Conservation (phyloP, 2,797 vertebrate species). For the Lindbergichthys nudifrons region DNA sequence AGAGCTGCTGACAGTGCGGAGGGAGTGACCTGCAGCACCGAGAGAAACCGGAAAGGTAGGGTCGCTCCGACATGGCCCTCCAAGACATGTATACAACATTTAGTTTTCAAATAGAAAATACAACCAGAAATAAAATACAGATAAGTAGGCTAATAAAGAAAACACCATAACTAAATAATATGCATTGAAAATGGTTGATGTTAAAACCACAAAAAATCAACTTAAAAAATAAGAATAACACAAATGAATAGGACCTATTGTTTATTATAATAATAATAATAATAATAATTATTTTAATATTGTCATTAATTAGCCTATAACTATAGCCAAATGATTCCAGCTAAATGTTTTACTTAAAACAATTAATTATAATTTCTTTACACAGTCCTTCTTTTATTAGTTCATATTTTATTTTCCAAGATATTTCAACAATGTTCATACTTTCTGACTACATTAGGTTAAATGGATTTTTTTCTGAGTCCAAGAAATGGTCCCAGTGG, state of each 20-base stretch:
- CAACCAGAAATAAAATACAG: not conserved
- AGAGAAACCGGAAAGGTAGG: slow-evolving; percentile 82
- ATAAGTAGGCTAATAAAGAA: not conserved
- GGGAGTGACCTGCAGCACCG: slow-evolving; percentile 63
- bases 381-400: not conserved
- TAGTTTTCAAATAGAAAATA: not conserved
- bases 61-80: slow-evolving; percentile 22
- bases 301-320: too few species aligned
- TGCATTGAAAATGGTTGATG: not conserved
- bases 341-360: not conserved
- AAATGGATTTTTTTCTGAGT: not conserved
- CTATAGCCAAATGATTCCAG: not conserved
- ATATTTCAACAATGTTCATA: not conserved
- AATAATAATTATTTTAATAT: not conserved
- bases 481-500: not conserved
- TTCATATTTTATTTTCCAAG: not conserved
- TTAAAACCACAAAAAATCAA: not conserved
- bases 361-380: too few species aligned
- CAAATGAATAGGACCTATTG: too few species aligned
- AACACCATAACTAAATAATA: not conserved
- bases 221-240: not conserved
- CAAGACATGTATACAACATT: not conserved
- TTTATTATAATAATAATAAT: not conserved
- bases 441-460: too few species aligned
- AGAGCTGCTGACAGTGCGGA: slow-evolving; percentile 57